phyloP scores from a whole-genome alignment of 2,797 vertebrate species.

The Pseudomugil gertrudae region DNA sequence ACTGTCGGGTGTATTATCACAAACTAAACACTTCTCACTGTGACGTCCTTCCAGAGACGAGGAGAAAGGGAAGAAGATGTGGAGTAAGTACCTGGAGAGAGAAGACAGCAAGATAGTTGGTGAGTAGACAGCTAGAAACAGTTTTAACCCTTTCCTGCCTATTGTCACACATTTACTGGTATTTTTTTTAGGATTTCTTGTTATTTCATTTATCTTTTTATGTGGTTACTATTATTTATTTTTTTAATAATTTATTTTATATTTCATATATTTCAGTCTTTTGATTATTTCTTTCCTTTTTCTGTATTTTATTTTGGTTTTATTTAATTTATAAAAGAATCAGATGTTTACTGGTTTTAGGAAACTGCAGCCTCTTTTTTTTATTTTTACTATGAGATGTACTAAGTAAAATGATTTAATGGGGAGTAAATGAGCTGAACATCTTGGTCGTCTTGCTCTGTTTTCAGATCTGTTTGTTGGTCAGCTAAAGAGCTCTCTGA shows the following conservation, averaged over 20 bases:
- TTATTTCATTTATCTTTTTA: no score
- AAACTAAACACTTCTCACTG: background rate
- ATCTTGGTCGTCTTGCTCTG: background rate
- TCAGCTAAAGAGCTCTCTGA: slow-evolving; percentile 95
- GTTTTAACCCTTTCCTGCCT: background rate
- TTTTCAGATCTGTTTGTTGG: slow-evolving; percentile 92
- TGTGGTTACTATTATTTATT: no score
- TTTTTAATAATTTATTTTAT: no score
- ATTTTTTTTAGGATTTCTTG: no score
- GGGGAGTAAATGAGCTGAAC: no score
- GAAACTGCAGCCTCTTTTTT: background rate
- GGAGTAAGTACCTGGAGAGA: slow-evolving; percentile 93
- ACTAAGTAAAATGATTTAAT: no score
- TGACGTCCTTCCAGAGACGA: slow-evolving; percentile 83
- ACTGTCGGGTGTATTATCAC: background rate
- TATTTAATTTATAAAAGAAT: no score
- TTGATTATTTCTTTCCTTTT: no score
- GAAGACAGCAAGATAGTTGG: slow-evolving; percentile 96
- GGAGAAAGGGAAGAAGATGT: slow-evolving; percentile 96
- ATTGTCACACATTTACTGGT: no score
- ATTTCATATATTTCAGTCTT: no score
- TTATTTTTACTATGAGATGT: no score
- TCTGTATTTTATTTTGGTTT: no score
- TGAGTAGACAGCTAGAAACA: slow-evolving; percentile 71
- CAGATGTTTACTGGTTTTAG: background rate